Base-by-base conservation (phyloP, 2,888 invertebrate genomes). In the Epinotia ramella region DNA sequence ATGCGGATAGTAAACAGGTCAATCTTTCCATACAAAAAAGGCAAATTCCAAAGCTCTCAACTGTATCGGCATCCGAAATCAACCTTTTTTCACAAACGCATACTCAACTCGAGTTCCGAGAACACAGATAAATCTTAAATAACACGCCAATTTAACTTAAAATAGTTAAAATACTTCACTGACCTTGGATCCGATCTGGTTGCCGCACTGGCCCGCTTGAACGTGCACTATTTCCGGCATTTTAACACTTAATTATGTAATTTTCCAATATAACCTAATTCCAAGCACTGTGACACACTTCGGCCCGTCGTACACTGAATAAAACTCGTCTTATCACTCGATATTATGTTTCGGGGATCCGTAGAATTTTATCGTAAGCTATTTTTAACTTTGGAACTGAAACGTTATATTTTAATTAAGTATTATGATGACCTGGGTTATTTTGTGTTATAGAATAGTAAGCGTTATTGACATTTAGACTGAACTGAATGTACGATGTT, bases 211-310 rank as follows among this genome's bases (percentile, higher is more conserved):
- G 74, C 96, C 96, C 77, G 95, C 96, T 87, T 96, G 96, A 73
- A 96, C 91, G 82, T 96, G 96, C 63, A 96, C 95, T 81, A 96
- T 96, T 90, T 96, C 96, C 83, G 96, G 94, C 96, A 96, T 96
- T 81, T 86, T 89, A 68, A 56, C 70, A 66, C 53, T 75, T 44
- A 65, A 73, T 76, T 73, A 73, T 68, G 44, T 68, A 77, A 68
- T 53, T 33, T 16, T 44, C 57, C 18, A 67, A 62, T 71, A 70
- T 57, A 57, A 57, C 62, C 71, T 57, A 18, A 70, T 6, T 57
- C 44, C 24, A 7, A 56, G 24, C 18, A 70, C 69, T 65, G 70
- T 59, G 28, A 46, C 24, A 70, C 65, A 60, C 44, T n/a, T 13
- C 53, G 2, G 13, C 18, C 40, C 63, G 16, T 53, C 40, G 28